Base-by-base conservation (phyloP, 64 coral and sea anemone genomes). In the Montipora cactus region DNA sequence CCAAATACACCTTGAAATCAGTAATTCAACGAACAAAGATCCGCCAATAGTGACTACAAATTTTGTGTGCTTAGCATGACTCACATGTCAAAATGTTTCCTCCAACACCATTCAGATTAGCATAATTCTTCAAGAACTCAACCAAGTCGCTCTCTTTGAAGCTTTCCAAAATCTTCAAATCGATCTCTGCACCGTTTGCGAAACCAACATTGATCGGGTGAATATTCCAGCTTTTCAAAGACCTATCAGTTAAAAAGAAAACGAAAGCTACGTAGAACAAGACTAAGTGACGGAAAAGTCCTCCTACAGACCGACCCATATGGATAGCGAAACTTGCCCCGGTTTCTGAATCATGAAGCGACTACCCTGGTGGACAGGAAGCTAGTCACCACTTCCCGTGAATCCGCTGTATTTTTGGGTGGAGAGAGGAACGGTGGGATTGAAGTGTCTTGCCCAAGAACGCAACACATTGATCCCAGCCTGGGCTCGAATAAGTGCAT, bases 61-160 rank as follows among this genome's bases (percentile, higher is more conserved):
- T 23, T 12, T 16, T 6, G 11, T 57, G 0, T 11, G 3, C 15
- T 64, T 64, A 55, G 0, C 52, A 55, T 21, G 23, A 70, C 92
- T 80, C 91, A 95, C 94, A 75, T 67, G 90, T 83, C 19, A 95
- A 22, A 47, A 95, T 83, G 79, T 95, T 95, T 76, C 94, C 94
- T 77, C 94, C 94, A 46, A 95, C 66, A 12, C 53, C 79, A 15
- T 83, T 87, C 1, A 14, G 18, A 12, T 95, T 83, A 5, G 94
- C 94, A 78, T 82, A 95, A 37, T 88, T 92, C 85, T 76, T 92
- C 76, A 95, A 70, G 28, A 95, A 92, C 1, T 77, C 55, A 18
- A 92, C 53, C 47, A 95, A 51, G 47, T 91, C 84, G 47, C 58
- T 76, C 50, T 92, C 77, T 37, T 79, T 87, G 49, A 95, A 92